phyloP scores from a whole-genome alignment of 2,797 vertebrate species.

The Phoebastria nigripes region DNA sequence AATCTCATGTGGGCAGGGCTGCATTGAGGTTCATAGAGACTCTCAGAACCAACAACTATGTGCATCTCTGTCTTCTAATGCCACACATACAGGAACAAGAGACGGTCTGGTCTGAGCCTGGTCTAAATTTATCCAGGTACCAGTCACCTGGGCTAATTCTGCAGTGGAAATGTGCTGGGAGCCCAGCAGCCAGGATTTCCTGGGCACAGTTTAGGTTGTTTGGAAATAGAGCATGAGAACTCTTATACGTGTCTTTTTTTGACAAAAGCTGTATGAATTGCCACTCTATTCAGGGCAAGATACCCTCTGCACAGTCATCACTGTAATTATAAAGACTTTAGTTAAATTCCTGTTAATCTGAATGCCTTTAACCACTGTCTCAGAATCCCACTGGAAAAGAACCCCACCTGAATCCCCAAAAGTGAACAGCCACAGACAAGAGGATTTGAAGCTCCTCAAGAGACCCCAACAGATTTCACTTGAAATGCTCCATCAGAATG shows the following conservation, averaged over 20 bases:
- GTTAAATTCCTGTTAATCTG: not conserved
- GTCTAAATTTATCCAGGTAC: not conserved
- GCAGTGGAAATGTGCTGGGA: not conserved
- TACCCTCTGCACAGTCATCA: not conserved
- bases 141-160: not conserved
- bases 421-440: not conserved
- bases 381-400: not conserved
- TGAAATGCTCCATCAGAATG: not conserved
- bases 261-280: not conserved
- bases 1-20: not conserved
- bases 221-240: slow-evolving; percentile 8
- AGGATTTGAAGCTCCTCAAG: not conserved
- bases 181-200: slow-evolving; percentile 22
- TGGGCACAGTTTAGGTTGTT: not conserved
- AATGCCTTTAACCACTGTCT: not conserved
- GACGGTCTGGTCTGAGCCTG: not conserved
- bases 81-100: not conserved
- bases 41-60: not conserved
- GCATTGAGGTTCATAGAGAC: not conserved
- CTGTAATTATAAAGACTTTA: not conserved
- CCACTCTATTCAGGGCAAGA: not conserved
- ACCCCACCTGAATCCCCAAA: not conserved
- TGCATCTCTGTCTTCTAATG: not conserved
- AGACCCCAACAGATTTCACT: not conserved
- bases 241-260: not conserved